These are phyloP conservation scores for Scaptomyza tumidula DNA, from an alignment of 2,888 invertebrate species.

Conservation along the genomic window DNA sequence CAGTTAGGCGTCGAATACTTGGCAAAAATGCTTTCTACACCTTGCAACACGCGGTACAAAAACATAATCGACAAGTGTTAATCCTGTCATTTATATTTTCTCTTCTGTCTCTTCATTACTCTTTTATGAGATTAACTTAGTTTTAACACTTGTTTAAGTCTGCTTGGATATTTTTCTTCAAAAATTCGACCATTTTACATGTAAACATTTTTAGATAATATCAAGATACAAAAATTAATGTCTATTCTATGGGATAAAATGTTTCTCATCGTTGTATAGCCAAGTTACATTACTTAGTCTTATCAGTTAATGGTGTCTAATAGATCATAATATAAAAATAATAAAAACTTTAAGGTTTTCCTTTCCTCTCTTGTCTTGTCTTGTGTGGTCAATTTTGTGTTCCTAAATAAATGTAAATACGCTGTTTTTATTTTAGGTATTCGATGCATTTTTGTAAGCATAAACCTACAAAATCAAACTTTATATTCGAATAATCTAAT, in stretches of 20 bases:
- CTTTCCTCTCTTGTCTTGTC: background rate
- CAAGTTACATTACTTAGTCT: slow-evolving; percentile 20
- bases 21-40: background rate
- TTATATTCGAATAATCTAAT: slow-evolving; percentile 61
- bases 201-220: background rate
- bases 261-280: background rate
- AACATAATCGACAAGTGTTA: background rate
- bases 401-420: slow-evolving; percentile 41
- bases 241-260: background rate
- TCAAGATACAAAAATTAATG: background rate
- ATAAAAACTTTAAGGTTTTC: slow-evolving; percentile 52
- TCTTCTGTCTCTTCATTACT: no score
- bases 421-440: slow-evolving; percentile 30
- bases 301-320: slow-evolving; percentile 71
- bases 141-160: no score
- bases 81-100: background rate
- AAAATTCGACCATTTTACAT: background rate
- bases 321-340: slow-evolving; percentile 65
- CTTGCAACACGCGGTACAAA: background rate
- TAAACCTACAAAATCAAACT: slow-evolving; percentile 43
- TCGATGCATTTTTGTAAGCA: slow-evolving; percentile 53
- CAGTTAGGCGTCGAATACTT: slow-evolving; percentile 52
- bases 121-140: no score
- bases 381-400: slow-evolving; percentile 46
- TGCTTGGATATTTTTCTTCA: no score